Evolutionary conservation across 2,113 vertebrate species (phyloP).

Genomic region (Epinephelus moara): DNA sequence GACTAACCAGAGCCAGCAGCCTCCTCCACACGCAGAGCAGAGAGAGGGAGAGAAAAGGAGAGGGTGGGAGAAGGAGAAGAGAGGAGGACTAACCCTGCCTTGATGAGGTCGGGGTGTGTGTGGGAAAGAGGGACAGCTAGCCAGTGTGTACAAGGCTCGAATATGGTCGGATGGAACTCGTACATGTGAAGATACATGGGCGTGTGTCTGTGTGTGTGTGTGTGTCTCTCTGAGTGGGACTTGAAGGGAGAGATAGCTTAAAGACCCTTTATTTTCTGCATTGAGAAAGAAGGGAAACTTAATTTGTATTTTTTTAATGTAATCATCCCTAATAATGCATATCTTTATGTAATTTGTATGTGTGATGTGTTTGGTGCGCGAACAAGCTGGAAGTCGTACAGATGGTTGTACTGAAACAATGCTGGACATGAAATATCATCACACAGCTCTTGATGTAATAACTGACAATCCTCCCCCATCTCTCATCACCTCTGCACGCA

Average conservation of each 20-base stretch:
- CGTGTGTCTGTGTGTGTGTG: constrained; percentile 30
- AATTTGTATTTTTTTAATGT: neutral
- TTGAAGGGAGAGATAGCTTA: constrained; percentile 3
- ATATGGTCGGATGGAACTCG: constrained; percentile 24
- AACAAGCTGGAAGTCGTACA: constrained; percentile 41
- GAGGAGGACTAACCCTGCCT: constrained; percentile 76
- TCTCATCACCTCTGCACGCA: constrained; percentile 62
- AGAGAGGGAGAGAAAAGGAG: constrained; percentile 71
- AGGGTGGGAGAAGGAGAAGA: constrained; percentile 48
- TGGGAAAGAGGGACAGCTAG: constrained; percentile 59
- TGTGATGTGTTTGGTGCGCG: neutral
- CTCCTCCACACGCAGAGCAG: constrained; percentile 81
- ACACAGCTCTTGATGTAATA: constrained; percentile 54
- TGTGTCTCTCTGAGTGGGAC: constrained; percentile 21
- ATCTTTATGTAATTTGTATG: neutral
- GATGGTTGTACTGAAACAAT: constrained; percentile 51
- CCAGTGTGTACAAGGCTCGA: constrained; percentile 26
- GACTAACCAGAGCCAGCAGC: constrained; percentile 85
- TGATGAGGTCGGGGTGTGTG: constrained; percentile 80
- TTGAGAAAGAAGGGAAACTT: neutral
- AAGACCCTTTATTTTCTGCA: neutral
- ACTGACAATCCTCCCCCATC: constrained; percentile 50
- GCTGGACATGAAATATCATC: constrained; percentile 56
- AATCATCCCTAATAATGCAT: neutral
- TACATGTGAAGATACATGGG: constrained; percentile 3